Evolutionary conservation across 2,113 vertebrate genomes (phyloP), one percentile per base, ranked within the genome.

Genomic region (Percina caprodes): DNA sequence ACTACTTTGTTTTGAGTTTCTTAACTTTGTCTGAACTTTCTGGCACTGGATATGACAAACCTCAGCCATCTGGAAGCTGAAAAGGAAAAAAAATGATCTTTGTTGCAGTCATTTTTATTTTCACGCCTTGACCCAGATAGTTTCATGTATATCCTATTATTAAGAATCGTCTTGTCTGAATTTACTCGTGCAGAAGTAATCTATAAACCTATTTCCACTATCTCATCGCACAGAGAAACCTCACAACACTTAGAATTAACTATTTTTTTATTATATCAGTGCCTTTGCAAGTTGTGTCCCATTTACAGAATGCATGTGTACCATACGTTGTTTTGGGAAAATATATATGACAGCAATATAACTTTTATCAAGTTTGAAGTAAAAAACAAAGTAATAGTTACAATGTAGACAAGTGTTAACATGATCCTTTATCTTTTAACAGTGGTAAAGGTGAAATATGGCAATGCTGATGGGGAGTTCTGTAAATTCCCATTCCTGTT

Each of bases 401-500:
- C 18, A 54, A 46, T 12, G 10, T 46, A 12, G 8, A 45, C n/a
- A 56, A 3, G 33, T 60, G 1, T 61, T 14, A 58, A 39, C 16
- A 1, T 62, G 23, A 35, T 49, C 16, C 3, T 73, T 51, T 16
- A 21, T 81, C 8, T 66, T 69, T 69, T 68, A 55, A 1, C 81
- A 99, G 98, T 99, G 95, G 97, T 99, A 88, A 98, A 97, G 66
- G 97, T 95, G 65, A 99, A 98, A 87, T 99, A 96, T 4, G 98
- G 98, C 49, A 99, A 98, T 1, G 98, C 98, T 0, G 98, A 99
- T 1, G 97, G 98, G 3, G 97, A 99, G 85, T 99, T 97, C 90
- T 99, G 98, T 85, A 98, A 97, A 86, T 99, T 99, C 92, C 98
- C 98, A 1, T 99, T 99, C 95, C 88, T 96, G 76, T 99, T 99